A percentile compares a stretch with the other conserved stretches of the same genome.
phyloP scores from a whole-genome alignment of 2,888 invertebrate species.

The Zaprionus lineosus region DNA sequence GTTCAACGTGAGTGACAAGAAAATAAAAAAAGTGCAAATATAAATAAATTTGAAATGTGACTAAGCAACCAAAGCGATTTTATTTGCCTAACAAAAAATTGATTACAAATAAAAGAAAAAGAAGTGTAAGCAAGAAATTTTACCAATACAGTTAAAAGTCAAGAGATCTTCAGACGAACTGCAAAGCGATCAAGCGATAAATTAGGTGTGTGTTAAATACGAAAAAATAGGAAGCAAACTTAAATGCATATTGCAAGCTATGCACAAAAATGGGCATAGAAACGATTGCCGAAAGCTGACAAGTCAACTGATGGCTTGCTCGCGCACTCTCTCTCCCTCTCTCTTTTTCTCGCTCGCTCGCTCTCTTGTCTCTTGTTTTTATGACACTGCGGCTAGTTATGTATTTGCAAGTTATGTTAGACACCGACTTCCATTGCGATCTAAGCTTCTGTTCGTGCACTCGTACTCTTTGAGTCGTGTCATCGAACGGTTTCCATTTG shows the following conservation, averaged over 20 bases:
- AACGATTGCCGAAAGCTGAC: constrained; percentile 25
- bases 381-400: too few relatives aligned
- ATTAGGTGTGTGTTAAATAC: constrained; percentile 42
- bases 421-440: neutral
- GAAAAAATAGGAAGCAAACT: constrained; percentile 35
- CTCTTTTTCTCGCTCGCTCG: neutral
- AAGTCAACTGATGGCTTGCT: constrained; percentile 1
- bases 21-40: neutral
- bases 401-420: too few relatives aligned
- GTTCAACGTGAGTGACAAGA: constrained; percentile 33
- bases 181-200: constrained; percentile 32
- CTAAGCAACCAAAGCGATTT: constrained; percentile 51
- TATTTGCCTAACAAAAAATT: constrained; percentile 25
- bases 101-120: constrained; percentile 27
- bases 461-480: constrained; percentile 13
- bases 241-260: constrained; percentile 23
- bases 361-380: neutral
- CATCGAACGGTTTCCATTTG: constrained; percentile 22
- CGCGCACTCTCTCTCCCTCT: neutral
- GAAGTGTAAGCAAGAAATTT: constrained; percentile 24
- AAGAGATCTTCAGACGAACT: constrained; percentile 26
- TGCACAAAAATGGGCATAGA: constrained; percentile 29
- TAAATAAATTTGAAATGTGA: constrained; percentile 63
- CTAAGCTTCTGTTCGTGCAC: constrained; percentile 22
- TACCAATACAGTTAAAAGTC: constrained; percentile 30